These are phyloP conservation scores for Centruroides sculpturatus DNA, from an alignment of 1,140 invertebrate species.

Conservation along the genomic window DNA sequence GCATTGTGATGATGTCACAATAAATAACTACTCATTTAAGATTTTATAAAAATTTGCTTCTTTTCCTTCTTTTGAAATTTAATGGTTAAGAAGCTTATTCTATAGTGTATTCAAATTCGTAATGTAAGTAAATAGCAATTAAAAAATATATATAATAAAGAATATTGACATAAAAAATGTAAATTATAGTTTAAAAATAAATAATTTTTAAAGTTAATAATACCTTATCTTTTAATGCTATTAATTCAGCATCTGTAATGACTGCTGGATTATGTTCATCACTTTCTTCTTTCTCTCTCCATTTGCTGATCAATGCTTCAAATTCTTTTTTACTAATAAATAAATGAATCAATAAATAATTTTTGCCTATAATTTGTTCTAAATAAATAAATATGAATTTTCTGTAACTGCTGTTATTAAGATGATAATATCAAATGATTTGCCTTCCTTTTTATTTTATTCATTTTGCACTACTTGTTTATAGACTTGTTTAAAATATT, in stretches of 20 bases:
- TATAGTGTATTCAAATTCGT: too few species aligned
- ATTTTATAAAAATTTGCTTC: too few species aligned
- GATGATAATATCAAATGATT: too few species aligned
- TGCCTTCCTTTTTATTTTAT: too few species aligned
- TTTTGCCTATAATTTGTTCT: not conserved
- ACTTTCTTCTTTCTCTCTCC: slow-evolving; percentile 17
- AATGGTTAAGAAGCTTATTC: too few species aligned
- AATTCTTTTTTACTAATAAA: slow-evolving; percentile 30
- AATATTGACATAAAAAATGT: slow-evolving; percentile 2
- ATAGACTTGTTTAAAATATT: too few species aligned
- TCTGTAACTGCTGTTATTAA: not conserved
- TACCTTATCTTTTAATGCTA: slow-evolving; percentile 53
- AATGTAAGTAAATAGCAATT: too few species aligned
- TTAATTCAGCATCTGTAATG: slow-evolving; percentile 57
- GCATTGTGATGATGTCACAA: too few species aligned
- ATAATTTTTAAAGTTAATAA: slow-evolving; percentile 1
- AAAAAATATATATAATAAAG: too few species aligned
- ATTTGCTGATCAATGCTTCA: slow-evolving; percentile 29
- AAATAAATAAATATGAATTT: not conserved
- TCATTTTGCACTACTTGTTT: too few species aligned
- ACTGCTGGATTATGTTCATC: slow-evolving; percentile 22
- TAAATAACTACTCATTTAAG: too few species aligned
- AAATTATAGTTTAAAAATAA: not conserved
- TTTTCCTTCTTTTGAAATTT: too few species aligned
- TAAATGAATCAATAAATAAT: slow-evolving; percentile 4